These are phyloP conservation scores for Tinea pellionella DNA, from an alignment of 2,888 invertebrate species.

Conservation along the genomic window DNA sequence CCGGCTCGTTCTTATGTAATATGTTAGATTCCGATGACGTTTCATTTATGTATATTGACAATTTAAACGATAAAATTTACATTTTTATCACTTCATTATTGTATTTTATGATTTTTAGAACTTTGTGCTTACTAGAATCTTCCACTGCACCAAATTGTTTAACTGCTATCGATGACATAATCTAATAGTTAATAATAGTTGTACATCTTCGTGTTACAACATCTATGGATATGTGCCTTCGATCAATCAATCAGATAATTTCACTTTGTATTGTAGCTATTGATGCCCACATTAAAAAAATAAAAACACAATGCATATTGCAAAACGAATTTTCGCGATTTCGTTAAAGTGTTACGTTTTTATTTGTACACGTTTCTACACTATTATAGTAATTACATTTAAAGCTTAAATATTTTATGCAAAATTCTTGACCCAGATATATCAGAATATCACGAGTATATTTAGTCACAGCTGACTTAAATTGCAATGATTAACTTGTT, in stretches of 20 bases:
- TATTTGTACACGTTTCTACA: neutral
- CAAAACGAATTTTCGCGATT: neutral
- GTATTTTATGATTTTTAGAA: too few species aligned
- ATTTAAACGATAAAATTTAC: neutral
- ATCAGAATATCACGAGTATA: neutral
- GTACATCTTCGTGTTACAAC: neutral
- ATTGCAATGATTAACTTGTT: constrained; percentile 1
- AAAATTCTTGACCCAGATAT: constrained; percentile 9
- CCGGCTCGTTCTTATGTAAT: constrained; percentile 9
- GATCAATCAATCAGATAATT: neutral
- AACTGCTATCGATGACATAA: neutral
- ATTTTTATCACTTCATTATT: neutral
- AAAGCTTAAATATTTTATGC: neutral
- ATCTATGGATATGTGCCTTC: neutral
- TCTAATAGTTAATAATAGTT: neutral
- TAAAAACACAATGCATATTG: neutral
- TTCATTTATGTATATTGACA: neutral
- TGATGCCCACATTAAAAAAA: too few species aligned
- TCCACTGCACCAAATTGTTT: neutral
- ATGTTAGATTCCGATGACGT: constrained; percentile 8
- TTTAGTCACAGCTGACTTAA: constrained; percentile 8
- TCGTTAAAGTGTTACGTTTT: neutral
- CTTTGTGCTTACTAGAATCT: too few species aligned
- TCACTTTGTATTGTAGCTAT: neutral
- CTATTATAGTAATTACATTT: neutral